A percentile compares a stretch with the other conserved stretches of the same genome.
Conservation (phyloP, 2,888 invertebrate species). For the Drosophila greeni region DNA sequence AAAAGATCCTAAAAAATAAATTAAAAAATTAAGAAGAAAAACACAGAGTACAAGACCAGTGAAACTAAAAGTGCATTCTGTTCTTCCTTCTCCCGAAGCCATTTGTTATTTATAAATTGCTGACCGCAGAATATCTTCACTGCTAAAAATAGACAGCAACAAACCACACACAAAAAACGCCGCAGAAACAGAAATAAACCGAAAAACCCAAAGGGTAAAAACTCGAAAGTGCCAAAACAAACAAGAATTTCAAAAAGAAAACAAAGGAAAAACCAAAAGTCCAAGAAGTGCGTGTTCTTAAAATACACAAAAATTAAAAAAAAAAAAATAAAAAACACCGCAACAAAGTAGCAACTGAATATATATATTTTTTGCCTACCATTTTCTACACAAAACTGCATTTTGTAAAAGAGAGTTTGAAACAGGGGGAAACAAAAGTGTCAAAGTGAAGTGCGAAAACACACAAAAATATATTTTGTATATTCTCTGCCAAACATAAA, state of each 20-base stretch:
- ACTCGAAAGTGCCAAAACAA: conserved; percentile 66
- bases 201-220: conserved; percentile 67
- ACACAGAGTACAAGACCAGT: conserved; percentile 14
- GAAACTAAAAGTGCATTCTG: conserved; percentile 36
- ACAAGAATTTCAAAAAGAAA: conserved; percentile 24
- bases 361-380: conserved; percentile 10
- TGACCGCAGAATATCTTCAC: conserved; percentile 64
- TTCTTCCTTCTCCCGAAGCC: conserved; percentile 36
- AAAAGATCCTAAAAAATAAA: background rate
- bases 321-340: conserved; percentile 20
- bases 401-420: conserved; percentile 24
- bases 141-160: conserved; percentile 66
- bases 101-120: conserved; percentile 69
- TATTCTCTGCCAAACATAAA: conserved; percentile 30
- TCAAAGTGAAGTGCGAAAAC: conserved; percentile 36
- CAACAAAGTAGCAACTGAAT: conserved; percentile 25
- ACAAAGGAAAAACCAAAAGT: conserved; percentile 23
- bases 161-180: conserved; percentile 41
- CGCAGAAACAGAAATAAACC: conserved; percentile 57
- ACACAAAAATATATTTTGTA: conserved; percentile 11
- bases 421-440: conserved; percentile 6
- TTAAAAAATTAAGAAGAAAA: conserved; percentile 4
- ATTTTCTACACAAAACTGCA: conserved; percentile 29
- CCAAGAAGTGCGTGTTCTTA: conserved; percentile 51
- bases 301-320: conserved; percentile 24